phyloP scores from a whole-genome alignment of 37 sponge, comb jelly and placozoan species.

The Haliclona indistincta region DNA sequence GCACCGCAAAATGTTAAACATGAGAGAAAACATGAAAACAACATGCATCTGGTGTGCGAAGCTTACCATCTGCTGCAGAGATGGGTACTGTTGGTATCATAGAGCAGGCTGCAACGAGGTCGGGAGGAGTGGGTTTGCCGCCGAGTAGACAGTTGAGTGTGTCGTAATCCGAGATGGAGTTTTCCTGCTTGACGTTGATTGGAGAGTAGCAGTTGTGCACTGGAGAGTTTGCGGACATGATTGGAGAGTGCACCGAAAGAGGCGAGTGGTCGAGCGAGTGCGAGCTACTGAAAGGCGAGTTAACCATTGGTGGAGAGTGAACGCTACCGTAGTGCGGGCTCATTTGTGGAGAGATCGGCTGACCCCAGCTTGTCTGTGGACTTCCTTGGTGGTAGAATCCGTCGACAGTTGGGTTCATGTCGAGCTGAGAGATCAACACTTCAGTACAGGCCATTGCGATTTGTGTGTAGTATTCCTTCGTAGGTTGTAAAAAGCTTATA shows the following conservation, averaged over 20 bases:
- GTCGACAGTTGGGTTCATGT: conserved; percentile 6
- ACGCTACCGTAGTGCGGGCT: conserved; percentile 24
- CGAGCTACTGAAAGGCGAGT: conserved; percentile 32
- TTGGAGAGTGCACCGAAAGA: not conserved
- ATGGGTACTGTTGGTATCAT: not conserved
- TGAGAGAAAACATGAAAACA: too few relatives aligned
- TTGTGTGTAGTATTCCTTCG: not conserved
- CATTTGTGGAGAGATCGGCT: conserved; percentile 56
- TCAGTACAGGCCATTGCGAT: conserved; percentile 47
- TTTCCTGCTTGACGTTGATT: conserved; percentile 10
- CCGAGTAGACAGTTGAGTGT: conserved; percentile 19
- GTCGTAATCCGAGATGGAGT: conserved; percentile 32
- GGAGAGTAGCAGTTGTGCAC: conserved; percentile 21
- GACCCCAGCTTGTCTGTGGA: conserved; percentile 36
- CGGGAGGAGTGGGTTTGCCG: not conserved
- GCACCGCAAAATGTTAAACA: too few relatives aligned
- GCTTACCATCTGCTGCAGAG: too few relatives aligned
- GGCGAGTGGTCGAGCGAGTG: conserved; percentile 44
- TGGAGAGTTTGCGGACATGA: conserved; percentile 12
- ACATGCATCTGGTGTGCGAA: too few relatives aligned
- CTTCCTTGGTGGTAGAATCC: conserved; percentile 44
- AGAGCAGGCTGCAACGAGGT: not conserved
- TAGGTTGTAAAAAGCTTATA: conserved; percentile 1
- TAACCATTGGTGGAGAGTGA: conserved; percentile 46
- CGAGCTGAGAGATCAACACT: conserved; percentile 31